Percentiles rank a stretch among this genome's conserved stretches.
Evolutionary conservation across 1,140 invertebrate species (phyloP).

Genomic region (Phthorimaea operculella): DNA sequence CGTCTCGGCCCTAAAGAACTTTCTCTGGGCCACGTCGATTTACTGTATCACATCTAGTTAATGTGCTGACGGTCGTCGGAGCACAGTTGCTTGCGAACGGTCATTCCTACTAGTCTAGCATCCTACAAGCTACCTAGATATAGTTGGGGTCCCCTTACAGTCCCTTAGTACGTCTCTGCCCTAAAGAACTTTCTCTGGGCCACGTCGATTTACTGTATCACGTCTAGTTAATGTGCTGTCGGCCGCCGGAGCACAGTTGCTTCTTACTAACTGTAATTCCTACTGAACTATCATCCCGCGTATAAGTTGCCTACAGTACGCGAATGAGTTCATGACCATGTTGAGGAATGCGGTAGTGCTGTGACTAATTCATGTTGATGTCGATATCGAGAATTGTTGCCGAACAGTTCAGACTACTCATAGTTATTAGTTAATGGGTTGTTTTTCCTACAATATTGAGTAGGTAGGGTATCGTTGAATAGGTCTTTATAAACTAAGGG

Average conservation of each 20-base stretch:
- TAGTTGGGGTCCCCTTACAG: no score
- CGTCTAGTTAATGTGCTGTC: constrained; percentile 34
- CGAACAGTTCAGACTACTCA: no score
- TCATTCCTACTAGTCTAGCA: constrained; percentile 10
- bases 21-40: constrained; percentile 40
- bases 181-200: constrained; percentile 33
- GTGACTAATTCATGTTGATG: no score
- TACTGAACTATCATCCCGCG: background rate
- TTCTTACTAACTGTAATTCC: constrained; percentile 16
- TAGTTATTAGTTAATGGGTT: no score
- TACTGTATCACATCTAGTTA: constrained; percentile 36
- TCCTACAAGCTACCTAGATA: no score
- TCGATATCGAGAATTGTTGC: no score
- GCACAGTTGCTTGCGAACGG: constrained; percentile 15
- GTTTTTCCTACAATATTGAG: no score
- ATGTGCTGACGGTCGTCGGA: constrained; percentile 25
- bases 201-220: constrained; percentile 40
- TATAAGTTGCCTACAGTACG: background rate
- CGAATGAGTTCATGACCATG: no score
- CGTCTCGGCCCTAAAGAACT: constrained; percentile 13
- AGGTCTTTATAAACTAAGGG: no score
- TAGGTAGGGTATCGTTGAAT: no score
- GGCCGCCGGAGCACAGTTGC: constrained; percentile 8
- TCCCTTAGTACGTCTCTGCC: background rate
- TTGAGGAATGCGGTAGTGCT: no score